Conservation (phyloP, 2,113 vertebrate species). For the Leucoraja erinaceus region DNA sequence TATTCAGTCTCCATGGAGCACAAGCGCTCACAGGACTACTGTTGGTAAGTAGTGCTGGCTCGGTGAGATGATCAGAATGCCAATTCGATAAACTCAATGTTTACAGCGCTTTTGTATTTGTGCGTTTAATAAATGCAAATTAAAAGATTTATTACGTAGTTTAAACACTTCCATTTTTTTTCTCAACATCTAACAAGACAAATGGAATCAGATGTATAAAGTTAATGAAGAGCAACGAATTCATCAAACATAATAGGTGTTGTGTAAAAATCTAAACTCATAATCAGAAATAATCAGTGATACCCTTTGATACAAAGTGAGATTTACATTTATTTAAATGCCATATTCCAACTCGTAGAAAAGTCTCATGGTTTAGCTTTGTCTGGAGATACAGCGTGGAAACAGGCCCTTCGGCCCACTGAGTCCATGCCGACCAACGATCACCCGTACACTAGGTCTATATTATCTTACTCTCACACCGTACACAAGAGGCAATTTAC, state of each 20-base stretch:
- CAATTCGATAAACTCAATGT: no score
- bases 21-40: no score
- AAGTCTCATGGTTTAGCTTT: neutral
- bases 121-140: neutral
- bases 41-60: no score
- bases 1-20: no score
- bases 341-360: neutral
- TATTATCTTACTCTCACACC: no score
- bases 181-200: constrained; percentile 3
- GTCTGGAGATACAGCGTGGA: no score
- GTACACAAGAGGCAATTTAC: no score
- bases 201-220: constrained; percentile 13
- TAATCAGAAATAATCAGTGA: neutral
- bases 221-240: neutral
- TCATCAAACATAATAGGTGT: constrained; percentile 11
- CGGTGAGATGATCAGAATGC: no score
- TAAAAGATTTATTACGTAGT: neutral
- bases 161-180: neutral
- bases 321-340: neutral
- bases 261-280: neutral
- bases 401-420: neutral
- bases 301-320: neutral
- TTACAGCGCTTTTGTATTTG: neutral
- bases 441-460: no score
- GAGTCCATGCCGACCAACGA: neutral